Percentiles rank a stretch among this genome's conserved stretches.
These are phyloP conservation scores for Merodon equestris DNA, from an alignment of 2,888 invertebrate genomes.

Conservation along the genomic window DNA sequence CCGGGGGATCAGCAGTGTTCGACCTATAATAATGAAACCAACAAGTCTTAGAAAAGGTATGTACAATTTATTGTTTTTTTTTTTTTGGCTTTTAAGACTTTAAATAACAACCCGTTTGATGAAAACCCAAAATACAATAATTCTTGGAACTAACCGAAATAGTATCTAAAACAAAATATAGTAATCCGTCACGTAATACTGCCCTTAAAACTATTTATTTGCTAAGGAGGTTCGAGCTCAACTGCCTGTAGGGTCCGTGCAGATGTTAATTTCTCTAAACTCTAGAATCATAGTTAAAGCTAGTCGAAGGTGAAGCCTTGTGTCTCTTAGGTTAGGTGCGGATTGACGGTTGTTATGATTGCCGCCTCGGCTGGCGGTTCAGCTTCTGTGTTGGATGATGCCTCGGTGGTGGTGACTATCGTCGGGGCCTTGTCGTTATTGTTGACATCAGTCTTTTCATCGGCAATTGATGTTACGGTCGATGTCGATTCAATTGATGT, in stretches of 20 bases:
- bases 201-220: constrained; percentile 58
- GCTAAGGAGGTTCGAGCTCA: constrained; percentile 1
- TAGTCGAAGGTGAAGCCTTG: constrained; percentile 20
- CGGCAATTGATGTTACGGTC: neutral
- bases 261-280: too few relatives aligned
- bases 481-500: neutral
- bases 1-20: neutral
- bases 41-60: constrained; percentile 22
- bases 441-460: constrained; percentile 63
- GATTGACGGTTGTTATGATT: constrained; percentile 11
- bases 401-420: constrained; percentile 19
- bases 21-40: neutral
- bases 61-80: constrained; percentile 22
- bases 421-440: constrained; percentile 60
- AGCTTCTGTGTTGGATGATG: constrained; percentile 55
- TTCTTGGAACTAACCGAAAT: constrained; percentile 29
- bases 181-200: constrained; percentile 65
- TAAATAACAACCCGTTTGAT: constrained; percentile 25
- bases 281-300: constrained; percentile 41
- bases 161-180: too few relatives aligned
- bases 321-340: constrained; percentile 15
- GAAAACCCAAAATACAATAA: constrained; percentile 24
- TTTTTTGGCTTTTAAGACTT: constrained; percentile 10
- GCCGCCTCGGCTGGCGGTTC: constrained; percentile 56
- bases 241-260: too few relatives aligned